Conservation (phyloP, 2,888 invertebrate species). For the Scaptomyza reducta region DNA sequence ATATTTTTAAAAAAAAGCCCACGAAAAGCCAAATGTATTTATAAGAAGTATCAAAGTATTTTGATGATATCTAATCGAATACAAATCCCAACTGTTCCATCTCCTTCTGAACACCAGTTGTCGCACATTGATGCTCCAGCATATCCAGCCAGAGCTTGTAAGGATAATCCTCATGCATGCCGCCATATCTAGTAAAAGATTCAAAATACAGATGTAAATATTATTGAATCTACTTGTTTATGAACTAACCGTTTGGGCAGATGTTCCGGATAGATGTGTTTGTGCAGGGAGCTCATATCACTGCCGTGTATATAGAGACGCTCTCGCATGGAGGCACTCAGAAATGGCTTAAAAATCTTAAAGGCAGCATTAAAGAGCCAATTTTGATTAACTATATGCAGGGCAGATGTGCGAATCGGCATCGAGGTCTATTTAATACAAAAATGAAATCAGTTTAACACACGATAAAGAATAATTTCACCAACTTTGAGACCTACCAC, state of each 20-base stretch:
- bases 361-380: constrained; percentile 92
- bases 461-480: not conserved
- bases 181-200: constrained; percentile 80
- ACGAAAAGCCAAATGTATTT: not conserved
- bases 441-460: too few species aligned
- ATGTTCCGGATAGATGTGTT: constrained; percentile 88
- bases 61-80: constrained; percentile 75
- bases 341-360: constrained; percentile 90
- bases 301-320: constrained; percentile 87
- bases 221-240: too few species aligned
- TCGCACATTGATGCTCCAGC: constrained; percentile 84
- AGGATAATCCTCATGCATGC: constrained; percentile 88
- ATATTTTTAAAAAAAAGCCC: too few species aligned
- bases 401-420: constrained; percentile 89
- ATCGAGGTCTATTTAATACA: constrained; percentile 87
- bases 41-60: not conserved
- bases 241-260: constrained; percentile 86
- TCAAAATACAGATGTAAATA: not conserved
- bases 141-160: constrained; percentile 90
- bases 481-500: constrained; percentile 86
- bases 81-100: constrained; percentile 88
- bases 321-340: constrained; percentile 88
- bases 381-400: constrained; percentile 92
- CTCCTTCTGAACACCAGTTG: constrained; percentile 87
- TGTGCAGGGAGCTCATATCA: constrained; percentile 89